Evolutionary conservation across 2,888 invertebrate species (phyloP).

Genomic region (Tetrapedia diversipes): DNA sequence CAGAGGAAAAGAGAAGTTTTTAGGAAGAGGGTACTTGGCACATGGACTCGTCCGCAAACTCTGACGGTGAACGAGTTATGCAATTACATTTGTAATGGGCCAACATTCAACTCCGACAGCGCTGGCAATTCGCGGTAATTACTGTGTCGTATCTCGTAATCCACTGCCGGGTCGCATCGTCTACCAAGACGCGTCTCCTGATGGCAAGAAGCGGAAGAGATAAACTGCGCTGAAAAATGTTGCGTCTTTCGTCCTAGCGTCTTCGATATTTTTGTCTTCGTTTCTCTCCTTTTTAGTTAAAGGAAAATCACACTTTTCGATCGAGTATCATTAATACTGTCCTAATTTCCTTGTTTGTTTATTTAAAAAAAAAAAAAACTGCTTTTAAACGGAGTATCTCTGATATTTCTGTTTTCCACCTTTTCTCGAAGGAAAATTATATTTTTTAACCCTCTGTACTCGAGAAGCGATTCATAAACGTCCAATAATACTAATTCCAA

Average conservation of each 20-base stretch:
- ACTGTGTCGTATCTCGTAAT: conserved; percentile 59
- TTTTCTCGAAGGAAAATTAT: too few species aligned
- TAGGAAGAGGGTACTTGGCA: conserved; percentile 66
- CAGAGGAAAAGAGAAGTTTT: conserved; percentile 35
- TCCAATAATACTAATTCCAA: too few species aligned
- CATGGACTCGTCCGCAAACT: conserved; percentile 55
- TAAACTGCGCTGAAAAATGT: background rate
- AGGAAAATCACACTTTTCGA: background rate
- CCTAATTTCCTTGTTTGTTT: too few species aligned
- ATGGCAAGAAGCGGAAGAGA: conserved; percentile 14
- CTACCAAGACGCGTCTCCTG: conserved; percentile 6
- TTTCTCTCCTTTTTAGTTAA: too few species aligned
- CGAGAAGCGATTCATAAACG: too few species aligned
- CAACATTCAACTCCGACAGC: conserved; percentile 56
- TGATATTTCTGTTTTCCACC: too few species aligned
- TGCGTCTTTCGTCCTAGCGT: too few species aligned
- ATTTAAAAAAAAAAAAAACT: background rate
- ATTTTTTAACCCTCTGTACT: too few species aligned
- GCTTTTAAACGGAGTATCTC: too few species aligned
- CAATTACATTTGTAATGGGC: conserved; percentile 68
- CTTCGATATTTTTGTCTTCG: too few species aligned
- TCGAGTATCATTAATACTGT: too few species aligned
- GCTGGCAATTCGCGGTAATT: conserved; percentile 68
- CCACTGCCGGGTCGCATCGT: conserved; percentile 27
- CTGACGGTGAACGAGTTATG: conserved; percentile 60